These are phyloP conservation scores for Panurus biarmicus DNA, from an alignment of 2,113 vertebrate species.

Conservation along the genomic window DNA sequence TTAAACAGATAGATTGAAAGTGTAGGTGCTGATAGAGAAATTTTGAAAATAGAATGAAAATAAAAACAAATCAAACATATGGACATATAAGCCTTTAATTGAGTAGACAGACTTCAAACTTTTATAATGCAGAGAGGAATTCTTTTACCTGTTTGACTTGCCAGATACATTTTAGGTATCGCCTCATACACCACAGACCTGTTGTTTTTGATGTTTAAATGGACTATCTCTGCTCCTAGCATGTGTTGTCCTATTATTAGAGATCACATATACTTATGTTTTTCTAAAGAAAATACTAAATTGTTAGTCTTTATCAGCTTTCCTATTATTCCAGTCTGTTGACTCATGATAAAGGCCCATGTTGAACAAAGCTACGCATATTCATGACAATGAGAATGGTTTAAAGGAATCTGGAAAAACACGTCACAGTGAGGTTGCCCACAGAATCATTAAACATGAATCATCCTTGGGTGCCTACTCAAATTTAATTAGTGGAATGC, in stretches of 20 bases:
- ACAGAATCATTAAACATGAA: conserved; percentile 60
- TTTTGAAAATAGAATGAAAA: background rate
- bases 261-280: background rate
- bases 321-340: background rate
- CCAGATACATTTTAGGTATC: background rate
- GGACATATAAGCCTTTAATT: background rate
- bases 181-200: background rate
- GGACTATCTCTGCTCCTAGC: background rate
- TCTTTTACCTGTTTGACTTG: background rate
- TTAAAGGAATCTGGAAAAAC: conserved; percentile 34
- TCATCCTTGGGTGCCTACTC: conserved; percentile 65
- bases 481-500: conserved; percentile 73
- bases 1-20: background rate
- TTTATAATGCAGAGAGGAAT: background rate
- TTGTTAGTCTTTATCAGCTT: background rate
- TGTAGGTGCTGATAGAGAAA: background rate
- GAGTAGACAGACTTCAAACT: background rate
- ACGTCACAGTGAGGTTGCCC: conserved; percentile 41
- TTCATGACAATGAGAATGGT: background rate
- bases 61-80: background rate
- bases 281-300: background rate
- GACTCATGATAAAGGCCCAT: conserved; percentile 9
- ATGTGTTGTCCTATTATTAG: background rate
- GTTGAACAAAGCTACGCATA: background rate
- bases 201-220: background rate